Base-by-base conservation (phyloP, 2,797 vertebrate genomes). In the Bovichtus diacanthus region DNA sequence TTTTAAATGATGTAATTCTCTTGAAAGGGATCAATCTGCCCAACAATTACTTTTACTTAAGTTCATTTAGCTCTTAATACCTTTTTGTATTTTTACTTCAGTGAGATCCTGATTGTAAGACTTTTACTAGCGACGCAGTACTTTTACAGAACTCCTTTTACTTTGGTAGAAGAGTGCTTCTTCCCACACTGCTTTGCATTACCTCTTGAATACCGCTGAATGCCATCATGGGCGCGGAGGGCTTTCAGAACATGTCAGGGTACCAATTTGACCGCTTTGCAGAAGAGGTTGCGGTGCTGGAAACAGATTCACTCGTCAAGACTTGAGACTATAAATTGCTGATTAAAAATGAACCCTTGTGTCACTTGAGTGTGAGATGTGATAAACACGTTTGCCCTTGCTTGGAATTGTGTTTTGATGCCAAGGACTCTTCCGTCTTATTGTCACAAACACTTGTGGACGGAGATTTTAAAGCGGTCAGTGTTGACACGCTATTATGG, bases 361-460 rank as follows among this genome's bases (percentile, higher is more conserved):
- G 86, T 80, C 82, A 77, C 68, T 62, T 56, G 58, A 81, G 49
- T 54, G 51, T 72, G 58, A 76, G 63, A 63, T 25, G 54, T 78
- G 89, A 86, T 83, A 90, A 92, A 90, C 72, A 82, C 80, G 56
- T 88, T 85, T 86, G 81, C 83, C 88, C 84, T 91, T 80, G 75
- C 63, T 38, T n/a, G 72, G 39, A 86, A 81, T 79, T 73, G 67
- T 47, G 73, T 83, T 90, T 70, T 70, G 82, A 88, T 83, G 83
- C 65, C 87, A 88, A 86, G 88, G 82, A 81, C 85, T 83, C 64
- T 34, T 85, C 74, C 53, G 18, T 86, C 74, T 73, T 79, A 56
- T 69, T 90, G 87, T 91, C 89, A 89, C 67, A 64, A 79, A 44
- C 3, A 15, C 62, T 82, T 78, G 72, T 66, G 76, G 59, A 81